Percentiles rank a stretch among this genome's conserved stretches.
phyloP scores from a whole-genome alignment of 2,797 vertebrate species.

The Brachymystax lenok region DNA sequence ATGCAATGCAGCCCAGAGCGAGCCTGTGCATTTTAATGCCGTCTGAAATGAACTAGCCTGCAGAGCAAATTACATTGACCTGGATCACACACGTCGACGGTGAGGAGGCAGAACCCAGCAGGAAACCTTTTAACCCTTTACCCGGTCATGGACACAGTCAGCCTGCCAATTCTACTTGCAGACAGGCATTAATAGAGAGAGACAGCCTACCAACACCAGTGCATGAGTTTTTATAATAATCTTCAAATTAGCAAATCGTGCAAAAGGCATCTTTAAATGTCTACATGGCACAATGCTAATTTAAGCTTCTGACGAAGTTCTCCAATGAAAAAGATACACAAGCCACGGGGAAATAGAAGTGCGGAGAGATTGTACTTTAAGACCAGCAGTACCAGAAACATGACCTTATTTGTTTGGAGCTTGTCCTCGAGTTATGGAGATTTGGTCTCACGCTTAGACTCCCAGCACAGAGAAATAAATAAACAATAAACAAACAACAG shows the following conservation, averaged over 20 bases:
- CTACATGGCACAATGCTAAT: background rate
- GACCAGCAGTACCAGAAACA: background rate
- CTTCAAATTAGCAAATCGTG: background rate
- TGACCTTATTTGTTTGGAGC: constrained; percentile 23
- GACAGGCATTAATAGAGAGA: background rate
- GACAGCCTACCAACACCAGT: background rate
- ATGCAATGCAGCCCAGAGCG: constrained; percentile 15
- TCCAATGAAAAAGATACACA: background rate
- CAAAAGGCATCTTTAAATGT: background rate
- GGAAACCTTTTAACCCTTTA: constrained; percentile 25
- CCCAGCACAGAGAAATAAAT: constrained; percentile 45
- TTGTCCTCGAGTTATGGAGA: constrained; percentile 46
- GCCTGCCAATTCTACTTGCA: background rate
- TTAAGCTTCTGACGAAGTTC: background rate
- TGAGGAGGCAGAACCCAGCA: constrained; percentile 41
- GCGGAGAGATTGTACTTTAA: background rate
- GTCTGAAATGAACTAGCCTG: constrained; percentile 33
- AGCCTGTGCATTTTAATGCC: constrained; percentile 25
- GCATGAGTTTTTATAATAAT: background rate
- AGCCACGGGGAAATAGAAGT: too few species aligned
- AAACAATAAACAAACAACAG: constrained; percentile 31
- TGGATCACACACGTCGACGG: constrained; percentile 26
- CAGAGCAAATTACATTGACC: constrained; percentile 37
- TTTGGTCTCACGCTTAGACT: constrained; percentile 28
- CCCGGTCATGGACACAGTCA: constrained; percentile 4